These are phyloP conservation scores for Bufotes viridis DNA, from an alignment of 2,797 vertebrate species.

Conservation along the genomic window DNA sequence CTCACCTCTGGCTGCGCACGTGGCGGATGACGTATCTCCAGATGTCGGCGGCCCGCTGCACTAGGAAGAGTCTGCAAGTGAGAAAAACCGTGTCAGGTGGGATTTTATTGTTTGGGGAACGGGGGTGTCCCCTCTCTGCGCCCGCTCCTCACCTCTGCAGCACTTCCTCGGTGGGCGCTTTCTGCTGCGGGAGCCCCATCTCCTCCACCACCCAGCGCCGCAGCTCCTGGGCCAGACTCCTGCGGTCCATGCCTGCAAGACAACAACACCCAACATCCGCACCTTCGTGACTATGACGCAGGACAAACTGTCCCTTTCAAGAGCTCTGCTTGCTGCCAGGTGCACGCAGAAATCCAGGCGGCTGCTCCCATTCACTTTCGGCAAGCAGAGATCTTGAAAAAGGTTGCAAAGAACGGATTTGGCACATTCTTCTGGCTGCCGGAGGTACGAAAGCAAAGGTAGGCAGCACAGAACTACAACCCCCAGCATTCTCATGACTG, in stretches of 20 bases:
- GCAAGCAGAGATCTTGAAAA: neutral
- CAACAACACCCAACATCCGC: neutral
- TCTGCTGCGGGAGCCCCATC: slow-evolving; percentile 72
- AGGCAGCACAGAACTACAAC: neutral
- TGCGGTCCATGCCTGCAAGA: slow-evolving; percentile 70
- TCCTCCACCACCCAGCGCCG: slow-evolving; percentile 79
- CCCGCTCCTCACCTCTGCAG: slow-evolving; percentile 54
- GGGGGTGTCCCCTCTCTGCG: neutral
- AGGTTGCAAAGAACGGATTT: neutral
- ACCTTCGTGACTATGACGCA: no score
- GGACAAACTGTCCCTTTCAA: no score
- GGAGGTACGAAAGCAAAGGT: neutral
- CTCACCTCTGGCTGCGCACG: slow-evolving; percentile 78
- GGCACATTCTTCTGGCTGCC: neutral
- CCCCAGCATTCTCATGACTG: neutral
- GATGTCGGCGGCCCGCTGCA: slow-evolving; percentile 77
- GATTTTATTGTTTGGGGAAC: neutral
- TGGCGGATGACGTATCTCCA: slow-evolving; percentile 80
- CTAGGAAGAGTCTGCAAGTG: slow-evolving; percentile 76
- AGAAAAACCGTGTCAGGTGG: neutral
- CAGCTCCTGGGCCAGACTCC: slow-evolving; percentile 73
- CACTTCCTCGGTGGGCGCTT: slow-evolving; percentile 75
- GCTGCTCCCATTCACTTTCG: neutral
- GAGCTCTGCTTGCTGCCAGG: no score
- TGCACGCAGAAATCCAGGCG: no score